Base-by-base conservation (phyloP, 1,140 invertebrate species). In the Chlorops oryzae region DNA sequence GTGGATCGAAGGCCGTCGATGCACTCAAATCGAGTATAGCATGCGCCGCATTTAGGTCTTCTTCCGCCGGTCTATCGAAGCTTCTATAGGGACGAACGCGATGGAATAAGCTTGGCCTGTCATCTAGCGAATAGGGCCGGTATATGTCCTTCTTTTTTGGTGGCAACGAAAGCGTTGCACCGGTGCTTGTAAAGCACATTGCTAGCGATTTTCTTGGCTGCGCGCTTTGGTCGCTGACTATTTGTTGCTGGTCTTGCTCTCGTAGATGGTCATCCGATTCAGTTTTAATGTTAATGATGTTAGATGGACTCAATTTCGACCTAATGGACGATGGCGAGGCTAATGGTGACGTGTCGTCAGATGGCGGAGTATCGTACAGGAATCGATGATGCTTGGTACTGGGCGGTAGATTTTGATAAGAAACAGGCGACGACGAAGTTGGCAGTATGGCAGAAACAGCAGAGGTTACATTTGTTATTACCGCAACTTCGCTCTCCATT, bases 71-170 rank as follows among this genome's bases (percentile, higher is more conserved):
- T 47, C 77, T 79, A 35, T 84, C 77, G 28, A 83, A 76, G 13
- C 65, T 51, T 55, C 81, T 75, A 18, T 65, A 60, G 5, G 70
- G 69, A 25, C 56, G 54, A 51, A 20, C 56, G 56, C 22, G 68
- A 62, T 46, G 56, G 39, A 7, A 59, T 54, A 18, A 32, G 20
- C 17, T 61, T 37, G 63, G 72, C 73, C 74, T 83, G 65, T 82
- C 81, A 54, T 87, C 87, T 37, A 89, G 75, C 44, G 86, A 90
- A 69, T 90, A 90, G 0, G 88, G 88, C 41, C 88, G 77, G 70
- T 90, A 90, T 52, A 90, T 90, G 67, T 90, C 88, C 71, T 90
- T 90, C 72, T 90, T 90, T 66, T 90, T 90, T 0, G 88, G 88
- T 25, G 88, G 87, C 52, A 90, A 67, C 42, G 87, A 88, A 1